Percentiles rank a stretch among this genome's conserved stretches.
Conservation (phyloP, 2,113 vertebrate species). For the Thoracochromis brauschi region DNA sequence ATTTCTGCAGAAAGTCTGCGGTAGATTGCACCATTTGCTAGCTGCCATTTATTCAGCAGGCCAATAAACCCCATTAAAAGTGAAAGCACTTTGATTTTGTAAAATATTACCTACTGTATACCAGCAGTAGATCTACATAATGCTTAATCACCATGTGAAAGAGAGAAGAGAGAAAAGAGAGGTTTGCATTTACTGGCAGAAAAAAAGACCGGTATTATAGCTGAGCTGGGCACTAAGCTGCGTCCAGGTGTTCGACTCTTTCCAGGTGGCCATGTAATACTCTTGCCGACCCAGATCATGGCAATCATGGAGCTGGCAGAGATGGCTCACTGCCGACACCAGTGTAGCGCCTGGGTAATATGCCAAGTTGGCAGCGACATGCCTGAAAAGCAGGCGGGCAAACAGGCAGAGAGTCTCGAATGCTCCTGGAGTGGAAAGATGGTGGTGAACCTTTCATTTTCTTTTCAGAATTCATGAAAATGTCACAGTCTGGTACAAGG, state of each 20-base stretch:
- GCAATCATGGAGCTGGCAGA: conserved; percentile 51
- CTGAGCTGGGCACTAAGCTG: conserved; percentile 51
- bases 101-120: conserved; percentile 9
- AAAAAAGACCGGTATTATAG: conserved; percentile 31
- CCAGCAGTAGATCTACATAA: background rate
- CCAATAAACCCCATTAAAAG: background rate
- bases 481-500: background rate
- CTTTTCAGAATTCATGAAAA: conserved; percentile 1
- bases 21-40: background rate
- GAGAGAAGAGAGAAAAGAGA: background rate
- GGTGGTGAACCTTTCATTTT: conserved; percentile 12
- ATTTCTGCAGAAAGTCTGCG: background rate
- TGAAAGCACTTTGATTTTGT: conserved; percentile 14
- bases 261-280: conserved; percentile 69
- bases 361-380: conserved; percentile 52
- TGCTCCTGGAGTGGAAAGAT: conserved; percentile 6
- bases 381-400: conserved; percentile 17
- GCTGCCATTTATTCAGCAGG: background rate
- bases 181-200: conserved; percentile 22
- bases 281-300: conserved; percentile 58
- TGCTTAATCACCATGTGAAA: conserved; percentile 19
- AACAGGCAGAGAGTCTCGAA: conserved; percentile 10
- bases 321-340: conserved; percentile 40
- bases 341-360: conserved; percentile 20
- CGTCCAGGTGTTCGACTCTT: conserved; percentile 59